Evolutionary conservation across 2,888 invertebrate genomes (phyloP).

Genomic region (Horisme vitalbata): DNA sequence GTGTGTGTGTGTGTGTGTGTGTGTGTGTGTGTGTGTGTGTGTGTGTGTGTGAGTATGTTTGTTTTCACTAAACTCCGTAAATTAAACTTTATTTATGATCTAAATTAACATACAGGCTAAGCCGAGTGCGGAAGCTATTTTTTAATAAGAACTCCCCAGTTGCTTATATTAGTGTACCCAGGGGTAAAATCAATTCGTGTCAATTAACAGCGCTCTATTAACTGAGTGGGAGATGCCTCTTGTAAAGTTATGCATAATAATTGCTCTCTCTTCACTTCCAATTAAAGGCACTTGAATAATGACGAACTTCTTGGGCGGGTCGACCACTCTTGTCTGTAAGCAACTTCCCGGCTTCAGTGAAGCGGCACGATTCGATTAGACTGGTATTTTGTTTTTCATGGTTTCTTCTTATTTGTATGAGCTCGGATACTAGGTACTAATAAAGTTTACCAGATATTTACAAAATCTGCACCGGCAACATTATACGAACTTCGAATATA

Average conservation of each 20-base stretch:
- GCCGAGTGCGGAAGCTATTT: too few relatives aligned
- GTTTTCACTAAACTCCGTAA: too few relatives aligned
- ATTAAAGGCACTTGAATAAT: slow-evolving; percentile 64
- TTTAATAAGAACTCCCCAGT: not conserved
- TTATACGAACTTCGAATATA: too few relatives aligned
- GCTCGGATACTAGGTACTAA: too few relatives aligned
- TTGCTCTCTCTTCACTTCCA: slow-evolving; percentile 65
- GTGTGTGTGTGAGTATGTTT: too few relatives aligned
- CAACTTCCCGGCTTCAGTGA: slow-evolving; percentile 35
- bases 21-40: too few relatives aligned
- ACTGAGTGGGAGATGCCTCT: slow-evolving; percentile 51
- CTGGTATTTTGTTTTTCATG: slow-evolving; percentile 32
- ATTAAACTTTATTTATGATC: too few relatives aligned
- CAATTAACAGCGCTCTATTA: slow-evolving; percentile 60
- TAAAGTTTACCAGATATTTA: too few relatives aligned
- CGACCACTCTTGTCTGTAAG: slow-evolving; percentile 41
- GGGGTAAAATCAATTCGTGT: slow-evolving; percentile 50
- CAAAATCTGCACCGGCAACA: too few relatives aligned
- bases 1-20: too few relatives aligned
- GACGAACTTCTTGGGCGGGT: slow-evolving; percentile 50
- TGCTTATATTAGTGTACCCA: slow-evolving; percentile 4
- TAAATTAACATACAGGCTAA: too few relatives aligned
- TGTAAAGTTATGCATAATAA: slow-evolving; percentile 74
- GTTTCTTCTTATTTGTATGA: too few relatives aligned
- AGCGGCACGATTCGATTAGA: slow-evolving; percentile 39